These are phyloP conservation scores for Pogona vitticeps DNA, from an alignment of 2,113 vertebrate species.

Conservation along the genomic window DNA sequence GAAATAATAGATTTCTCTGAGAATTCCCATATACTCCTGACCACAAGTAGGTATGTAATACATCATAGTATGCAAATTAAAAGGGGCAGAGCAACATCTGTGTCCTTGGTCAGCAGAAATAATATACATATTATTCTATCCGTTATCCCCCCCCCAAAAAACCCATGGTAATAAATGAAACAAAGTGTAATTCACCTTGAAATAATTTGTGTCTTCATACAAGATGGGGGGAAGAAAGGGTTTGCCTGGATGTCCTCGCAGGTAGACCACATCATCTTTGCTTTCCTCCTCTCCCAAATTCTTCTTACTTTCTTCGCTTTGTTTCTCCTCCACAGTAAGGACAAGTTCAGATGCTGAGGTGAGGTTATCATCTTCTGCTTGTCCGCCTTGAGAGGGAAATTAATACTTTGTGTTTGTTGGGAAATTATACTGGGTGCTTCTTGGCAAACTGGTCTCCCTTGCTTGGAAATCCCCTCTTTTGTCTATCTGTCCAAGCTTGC, in stretches of 20 bases:
- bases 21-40: background rate
- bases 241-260: background rate
- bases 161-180: background rate
- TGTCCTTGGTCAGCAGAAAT: background rate
- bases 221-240: slow-evolving; percentile 47
- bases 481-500: background rate
- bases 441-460: background rate
- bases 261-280: slow-evolving; percentile 9
- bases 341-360: background rate
- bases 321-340: background rate
- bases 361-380: background rate
- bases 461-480: background rate
- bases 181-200: slow-evolving; percentile 67
- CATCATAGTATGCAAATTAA: too few relatives aligned
- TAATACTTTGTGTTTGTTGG: background rate
- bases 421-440: background rate
- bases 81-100: background rate
- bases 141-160: background rate
- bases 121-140: too few relatives aligned
- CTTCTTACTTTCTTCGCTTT: background rate
- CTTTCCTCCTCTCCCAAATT: background rate
- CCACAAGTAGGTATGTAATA: too few relatives aligned
- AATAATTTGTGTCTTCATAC: slow-evolving; percentile 67
- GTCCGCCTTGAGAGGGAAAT: slow-evolving; percentile 32
- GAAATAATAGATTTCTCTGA: background rate